Conservation (phyloP, 2,888 invertebrate species). For the Monopis laevigella region DNA sequence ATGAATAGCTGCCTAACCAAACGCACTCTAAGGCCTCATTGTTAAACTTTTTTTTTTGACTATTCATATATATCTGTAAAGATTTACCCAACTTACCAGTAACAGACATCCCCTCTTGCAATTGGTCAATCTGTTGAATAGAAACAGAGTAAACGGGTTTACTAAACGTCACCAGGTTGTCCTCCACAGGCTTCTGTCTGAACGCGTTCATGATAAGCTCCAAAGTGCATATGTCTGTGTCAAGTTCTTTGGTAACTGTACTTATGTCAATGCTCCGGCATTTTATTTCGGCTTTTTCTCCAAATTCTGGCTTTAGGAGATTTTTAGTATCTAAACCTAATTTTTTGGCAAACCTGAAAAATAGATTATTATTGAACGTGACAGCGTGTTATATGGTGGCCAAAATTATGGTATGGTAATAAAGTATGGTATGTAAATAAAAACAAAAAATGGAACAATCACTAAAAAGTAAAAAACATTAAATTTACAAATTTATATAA, state of each 20-base stretch:
- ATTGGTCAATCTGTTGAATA: slow-evolving; percentile 73
- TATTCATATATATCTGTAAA: no score
- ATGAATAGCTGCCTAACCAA: no score
- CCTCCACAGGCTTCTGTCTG: slow-evolving; percentile 74
- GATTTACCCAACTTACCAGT: slow-evolving; percentile 70
- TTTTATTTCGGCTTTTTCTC: slow-evolving; percentile 35
- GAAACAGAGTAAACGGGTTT: slow-evolving; percentile 80
- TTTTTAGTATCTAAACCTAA: slow-evolving; percentile 49
- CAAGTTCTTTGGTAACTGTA: slow-evolving; percentile 49
- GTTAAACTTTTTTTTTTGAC: no score
- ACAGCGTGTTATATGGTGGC: slow-evolving; percentile 10
- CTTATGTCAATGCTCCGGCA: slow-evolving; percentile 28
- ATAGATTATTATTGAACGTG: no score
- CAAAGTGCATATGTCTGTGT: slow-evolving; percentile 70
- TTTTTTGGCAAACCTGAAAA: slow-evolving; percentile 53
- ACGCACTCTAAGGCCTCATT: no score
- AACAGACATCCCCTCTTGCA: slow-evolving; percentile 68
- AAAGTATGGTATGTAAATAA: background rate
- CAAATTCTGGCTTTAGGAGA: slow-evolving; percentile 45
- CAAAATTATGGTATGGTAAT: background rate
- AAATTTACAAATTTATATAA: no score
- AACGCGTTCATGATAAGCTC: slow-evolving; percentile 80
- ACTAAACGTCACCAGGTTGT: slow-evolving; percentile 73
- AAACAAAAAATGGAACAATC: background rate
- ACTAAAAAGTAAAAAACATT: background rate